Evolutionary conservation across 2,113 vertebrate species (phyloP).

Genomic region (Mustela nigripes): DNA sequence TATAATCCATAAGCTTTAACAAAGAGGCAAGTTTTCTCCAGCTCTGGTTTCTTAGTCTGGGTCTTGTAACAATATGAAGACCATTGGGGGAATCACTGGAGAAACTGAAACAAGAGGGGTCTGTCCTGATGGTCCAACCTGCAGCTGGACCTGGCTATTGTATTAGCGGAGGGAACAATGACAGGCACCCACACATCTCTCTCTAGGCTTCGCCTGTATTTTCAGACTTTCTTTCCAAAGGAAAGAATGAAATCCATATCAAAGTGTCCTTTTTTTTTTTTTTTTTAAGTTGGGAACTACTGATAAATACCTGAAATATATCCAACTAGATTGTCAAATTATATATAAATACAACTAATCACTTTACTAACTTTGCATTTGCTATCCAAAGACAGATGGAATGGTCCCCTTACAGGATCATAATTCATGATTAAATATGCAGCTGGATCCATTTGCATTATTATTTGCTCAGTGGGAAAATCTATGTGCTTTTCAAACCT

Average conservation of each 20-base stretch:
- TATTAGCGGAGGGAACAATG: neutral
- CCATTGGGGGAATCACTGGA: neutral
- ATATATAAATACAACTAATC: slow-evolving; percentile 40
- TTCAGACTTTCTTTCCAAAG: neutral
- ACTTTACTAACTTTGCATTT: slow-evolving; percentile 44
- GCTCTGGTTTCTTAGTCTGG: neutral
- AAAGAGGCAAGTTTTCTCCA: neutral
- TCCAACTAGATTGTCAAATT: neutral
- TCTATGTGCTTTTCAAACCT: slow-evolving; percentile 78
- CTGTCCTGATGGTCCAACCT: neutral
- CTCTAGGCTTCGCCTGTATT: neutral
- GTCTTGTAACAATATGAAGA: neutral
- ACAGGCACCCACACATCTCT: rapidly evolving
- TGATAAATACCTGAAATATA: slow-evolving; percentile 2
- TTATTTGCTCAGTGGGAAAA: slow-evolving; percentile 57
- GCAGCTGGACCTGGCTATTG: neutral
- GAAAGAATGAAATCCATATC: neutral
- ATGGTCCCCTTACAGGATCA: slow-evolving; percentile 79
- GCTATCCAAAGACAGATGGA: slow-evolving; percentile 37
- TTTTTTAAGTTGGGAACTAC: neutral
- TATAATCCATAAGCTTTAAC: neutral
- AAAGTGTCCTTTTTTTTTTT: neutral
- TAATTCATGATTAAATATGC: slow-evolving; percentile 85
- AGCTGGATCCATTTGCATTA: slow-evolving; percentile 84
- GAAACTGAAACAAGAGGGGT: neutral